Base-by-base conservation (phyloP, 1,140 invertebrate genomes). In the Maconellicoccus hirsutus region DNA sequence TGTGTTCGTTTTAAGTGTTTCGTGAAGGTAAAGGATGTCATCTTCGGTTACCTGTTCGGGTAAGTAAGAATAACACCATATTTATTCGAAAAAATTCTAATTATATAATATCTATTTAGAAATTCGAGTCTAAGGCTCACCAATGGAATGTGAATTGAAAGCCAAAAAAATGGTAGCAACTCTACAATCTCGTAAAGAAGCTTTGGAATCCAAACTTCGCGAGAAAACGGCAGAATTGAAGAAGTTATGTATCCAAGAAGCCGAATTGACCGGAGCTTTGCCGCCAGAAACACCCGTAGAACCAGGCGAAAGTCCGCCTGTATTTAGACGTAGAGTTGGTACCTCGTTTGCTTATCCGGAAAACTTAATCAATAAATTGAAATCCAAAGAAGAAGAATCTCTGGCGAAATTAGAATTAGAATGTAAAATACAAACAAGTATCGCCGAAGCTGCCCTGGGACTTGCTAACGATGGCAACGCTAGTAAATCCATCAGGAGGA, bases 151-250 rank as follows among this genome's bases (percentile, higher is more conserved):
- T 72, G 69, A 59, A 52, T 66, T 38, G 6, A 39, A 21, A 42
- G 21, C 69, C 3, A 72, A 74, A 23, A 72, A 85, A 75, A 85
- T 85, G 81, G 80, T 82, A 71, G 78, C 81, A 33, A 82, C 81
- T 63, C 75, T 87, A 69, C 82, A 84, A 77, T 81, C 81, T 10
- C 77, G 83, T 16, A 81, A 80, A 73, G 82, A 84, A 73, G 82
- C 81, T 4, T 76, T 88, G 3, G 85, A 87, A 77, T 81, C 84
- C 16, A 84, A 85, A 73, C 81, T 94, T 22, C 80, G 83, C 33
- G 86, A 87, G 73, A 91, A 91, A 77, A 88, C 88, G 74, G 87
- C 86, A 74, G 90, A 93, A 77, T 80, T 94, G 0, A 91, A 90
- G 77, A 84, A 83, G 74, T 78, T 94, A 69, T 94, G 92, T 76